Evolutionary conservation across 2,797 vertebrate genomes (phyloP).

Genomic region (Sebastes melanostomus): DNA sequence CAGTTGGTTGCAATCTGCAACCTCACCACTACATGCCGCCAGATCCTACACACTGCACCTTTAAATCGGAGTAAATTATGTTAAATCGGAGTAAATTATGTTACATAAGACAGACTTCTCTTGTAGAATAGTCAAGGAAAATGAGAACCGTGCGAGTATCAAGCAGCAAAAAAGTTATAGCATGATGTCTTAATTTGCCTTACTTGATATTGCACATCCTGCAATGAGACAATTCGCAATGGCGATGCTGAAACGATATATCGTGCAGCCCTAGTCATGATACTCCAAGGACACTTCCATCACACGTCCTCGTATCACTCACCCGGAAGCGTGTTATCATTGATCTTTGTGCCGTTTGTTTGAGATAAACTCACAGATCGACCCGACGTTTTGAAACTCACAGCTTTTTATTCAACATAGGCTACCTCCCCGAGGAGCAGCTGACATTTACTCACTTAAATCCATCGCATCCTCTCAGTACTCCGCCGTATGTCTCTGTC

Average conservation of each 20-base stretch:
- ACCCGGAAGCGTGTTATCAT: constrained; percentile 6
- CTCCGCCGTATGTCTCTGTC: not conserved
- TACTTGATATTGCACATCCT: not conserved
- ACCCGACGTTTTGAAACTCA: constrained; percentile 44
- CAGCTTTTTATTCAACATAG: constrained; percentile 20
- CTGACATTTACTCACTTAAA: constrained; percentile 67
- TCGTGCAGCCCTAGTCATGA: not conserved
- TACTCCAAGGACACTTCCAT: not conserved
- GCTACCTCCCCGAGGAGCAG: constrained; percentile 44
- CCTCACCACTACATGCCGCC: rapidly evolving
- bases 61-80: not conserved
- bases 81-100: not conserved
- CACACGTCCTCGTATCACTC: not conserved
- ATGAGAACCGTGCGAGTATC: not conserved
- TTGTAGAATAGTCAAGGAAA: not conserved
- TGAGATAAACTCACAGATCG: constrained; percentile 46
- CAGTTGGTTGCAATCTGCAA: too few relatives aligned
- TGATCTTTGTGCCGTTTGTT: constrained; percentile 36
- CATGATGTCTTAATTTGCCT: not conserved
- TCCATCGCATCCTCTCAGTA: constrained; percentile 27
- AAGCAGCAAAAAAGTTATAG: not conserved
- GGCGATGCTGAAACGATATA: not conserved
- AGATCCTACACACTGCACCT: not conserved
- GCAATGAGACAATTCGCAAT: not conserved
- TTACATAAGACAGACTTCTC: not conserved